Percentiles rank a stretch among this genome's conserved stretches.
Evolutionary conservation across 2,113 vertebrate genomes (phyloP).

Genomic region (Serilophus lunatus): DNA sequence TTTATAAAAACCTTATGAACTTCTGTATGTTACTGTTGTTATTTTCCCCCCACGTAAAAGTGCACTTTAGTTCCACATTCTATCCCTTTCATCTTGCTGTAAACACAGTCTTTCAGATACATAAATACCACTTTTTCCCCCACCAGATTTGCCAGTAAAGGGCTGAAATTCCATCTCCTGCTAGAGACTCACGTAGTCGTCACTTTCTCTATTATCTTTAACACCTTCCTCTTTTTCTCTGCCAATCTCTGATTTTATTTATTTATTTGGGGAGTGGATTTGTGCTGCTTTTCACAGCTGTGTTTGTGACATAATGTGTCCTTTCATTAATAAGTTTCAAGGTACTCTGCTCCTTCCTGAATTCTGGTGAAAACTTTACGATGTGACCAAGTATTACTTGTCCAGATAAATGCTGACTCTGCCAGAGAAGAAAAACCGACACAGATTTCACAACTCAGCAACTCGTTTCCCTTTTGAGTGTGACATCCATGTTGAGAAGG

Average conservation of each 20-base stretch:
- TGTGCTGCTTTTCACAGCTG: not conserved
- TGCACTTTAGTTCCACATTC: fast-evolving
- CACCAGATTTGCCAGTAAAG: not conserved
- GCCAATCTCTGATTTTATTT: not conserved
- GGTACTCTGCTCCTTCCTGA: not conserved
- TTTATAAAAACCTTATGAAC: not conserved
- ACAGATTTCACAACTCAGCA: not conserved
- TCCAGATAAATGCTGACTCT: not conserved
- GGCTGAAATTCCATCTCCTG: not conserved
- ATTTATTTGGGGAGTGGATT: not conserved
- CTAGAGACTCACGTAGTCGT: not conserved
- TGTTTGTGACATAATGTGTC: not conserved
- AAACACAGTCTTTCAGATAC: not conserved
- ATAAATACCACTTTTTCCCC: not conserved
- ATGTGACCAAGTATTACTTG: not conserved
- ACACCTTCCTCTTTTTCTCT: not conserved
- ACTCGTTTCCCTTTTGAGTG: not conserved
- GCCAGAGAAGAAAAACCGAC: not conserved
- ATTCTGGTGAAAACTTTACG: not conserved
- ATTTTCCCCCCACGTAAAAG: not conserved
- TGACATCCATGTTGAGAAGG: not conserved
- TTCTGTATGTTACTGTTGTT: not conserved
- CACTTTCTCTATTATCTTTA: not conserved
- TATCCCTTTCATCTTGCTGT: not conserved
- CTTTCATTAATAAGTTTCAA: not conserved